These are phyloP conservation scores for Rugalucina vietnamica DNA, from an alignment of 2,888 invertebrate species.

Conservation along the genomic window DNA sequence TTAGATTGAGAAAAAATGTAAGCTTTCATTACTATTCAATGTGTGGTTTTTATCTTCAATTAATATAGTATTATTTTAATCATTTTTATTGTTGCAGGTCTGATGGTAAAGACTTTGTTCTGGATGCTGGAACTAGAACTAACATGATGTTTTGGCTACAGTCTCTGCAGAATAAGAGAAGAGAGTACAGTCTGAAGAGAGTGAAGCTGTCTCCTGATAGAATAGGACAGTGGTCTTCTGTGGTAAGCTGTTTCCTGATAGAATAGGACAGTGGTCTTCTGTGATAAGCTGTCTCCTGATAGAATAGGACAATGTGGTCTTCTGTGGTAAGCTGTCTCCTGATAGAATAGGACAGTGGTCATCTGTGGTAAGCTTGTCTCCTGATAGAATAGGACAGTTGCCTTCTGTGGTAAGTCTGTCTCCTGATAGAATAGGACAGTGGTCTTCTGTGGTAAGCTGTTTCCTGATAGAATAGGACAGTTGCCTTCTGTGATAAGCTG, in stretches of 20 bases:
- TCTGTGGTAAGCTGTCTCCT: constrained; percentile 56
- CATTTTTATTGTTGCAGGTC: constrained; percentile 73
- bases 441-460: no score
- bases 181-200: constrained; percentile 78
- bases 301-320: no score
- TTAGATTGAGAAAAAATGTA: no score
- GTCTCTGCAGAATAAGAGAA: constrained; percentile 83
- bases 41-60: no score
- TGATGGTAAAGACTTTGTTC: constrained; percentile 78
- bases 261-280: no score
- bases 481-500: no score
- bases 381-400: constrained; percentile 49
- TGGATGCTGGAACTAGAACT: constrained; percentile 83
- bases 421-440: no score
- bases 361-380: constrained; percentile 39
- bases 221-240: constrained; percentile 46
- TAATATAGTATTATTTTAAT: no score
- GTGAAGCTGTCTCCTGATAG: constrained; percentile 60
- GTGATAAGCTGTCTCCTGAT: no score
- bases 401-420: constrained; percentile 24
- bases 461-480: no score
- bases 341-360: constrained; percentile 50
- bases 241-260: no score
- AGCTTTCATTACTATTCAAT: no score
- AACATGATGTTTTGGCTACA: constrained; percentile 84